phyloP scores from a whole-genome alignment of 2,888 invertebrate genomes.

The Cerastoderma edule region DNA sequence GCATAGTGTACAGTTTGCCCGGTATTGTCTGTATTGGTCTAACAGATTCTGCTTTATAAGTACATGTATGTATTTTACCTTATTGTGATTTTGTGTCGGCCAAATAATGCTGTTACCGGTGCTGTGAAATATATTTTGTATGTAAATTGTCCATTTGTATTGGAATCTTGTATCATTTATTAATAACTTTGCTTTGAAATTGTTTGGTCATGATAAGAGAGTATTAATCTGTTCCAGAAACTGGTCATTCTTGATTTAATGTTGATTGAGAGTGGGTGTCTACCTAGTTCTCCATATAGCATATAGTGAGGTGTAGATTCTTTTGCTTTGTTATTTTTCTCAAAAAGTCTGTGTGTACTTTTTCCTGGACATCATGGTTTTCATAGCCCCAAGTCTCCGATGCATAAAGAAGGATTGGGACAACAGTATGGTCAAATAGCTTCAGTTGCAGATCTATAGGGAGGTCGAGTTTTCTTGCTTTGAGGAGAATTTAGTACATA shows the following conservation, averaged over 20 bases:
- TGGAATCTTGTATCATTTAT: not conserved
- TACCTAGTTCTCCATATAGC: conserved; percentile 29
- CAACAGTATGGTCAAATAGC: conserved; percentile 10
- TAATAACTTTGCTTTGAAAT: not conserved
- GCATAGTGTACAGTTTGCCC: not conserved
- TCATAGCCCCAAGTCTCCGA: no score
- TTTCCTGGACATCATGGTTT: no score
- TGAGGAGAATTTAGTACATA: no score
- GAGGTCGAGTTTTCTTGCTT: not conserved
- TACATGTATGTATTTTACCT: not conserved
- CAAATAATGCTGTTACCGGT: conserved; percentile 1
- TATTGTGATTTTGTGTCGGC: not conserved
- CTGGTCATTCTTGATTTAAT: conserved; percentile 25
- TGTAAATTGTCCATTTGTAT: conserved; percentile 17
- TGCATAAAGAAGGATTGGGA: conserved; percentile 3
- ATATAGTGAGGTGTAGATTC: conserved; percentile 23
- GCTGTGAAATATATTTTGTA: not conserved
- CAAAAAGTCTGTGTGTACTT: no score
- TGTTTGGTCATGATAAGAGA: not conserved
- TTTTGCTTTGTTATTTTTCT: no score
- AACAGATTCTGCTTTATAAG: not conserved
- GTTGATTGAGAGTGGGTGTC: not conserved
- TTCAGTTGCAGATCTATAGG: not conserved
- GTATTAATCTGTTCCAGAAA: conserved; percentile 14
- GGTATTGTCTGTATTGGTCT: conserved; percentile 16